Base-by-base conservation (phyloP, 2,888 invertebrate genomes). In the Ormyrus labotus region DNA sequence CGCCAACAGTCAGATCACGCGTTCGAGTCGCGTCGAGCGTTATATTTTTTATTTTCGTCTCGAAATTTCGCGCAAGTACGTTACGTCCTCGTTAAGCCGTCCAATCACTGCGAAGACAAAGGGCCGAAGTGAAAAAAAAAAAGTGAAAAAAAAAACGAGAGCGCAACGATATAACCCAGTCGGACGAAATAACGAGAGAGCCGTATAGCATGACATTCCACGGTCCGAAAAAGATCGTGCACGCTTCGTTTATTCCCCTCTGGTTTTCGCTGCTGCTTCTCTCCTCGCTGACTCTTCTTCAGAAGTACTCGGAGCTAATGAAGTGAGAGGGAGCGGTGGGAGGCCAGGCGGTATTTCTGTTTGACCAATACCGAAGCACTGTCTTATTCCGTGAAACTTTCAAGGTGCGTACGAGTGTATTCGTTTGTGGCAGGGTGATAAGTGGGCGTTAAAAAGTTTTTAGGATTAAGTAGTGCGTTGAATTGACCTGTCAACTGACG, bases 101-200 rank as follows among this genome's bases (percentile, higher is more conserved):
- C 50, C 71, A 73, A 73, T 64, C 64, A 55, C 45, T 19, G 19
- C 3, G 6, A 5, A 47, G 6, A 71, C 11, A 71, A 51, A 4
- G 3, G 9, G 6, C 4, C 11, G 45, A 10, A 5, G 55, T 11
- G 1, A 3, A 1, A 11, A 55, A 11, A 55, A 55, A 57, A 8
- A 9, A 47, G 13, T 57, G 0, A 58, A 55, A 11, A 10, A 34
- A 55, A 45, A 55, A n/a, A 6, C 57, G 48, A 47, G 6, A 50
- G 11, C 13, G n/a, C 19, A 50, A 48, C 45, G 68, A 6, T 47
- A 63, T 64, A 50, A 50, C 13, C 13, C 71, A 34, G 7, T 71
- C 51, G 60, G 19, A 61, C 61, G 71, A 51, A 71, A 71, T 71
- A 71, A 71, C 71, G 51, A 71, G 71, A 51, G 19, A 51, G 19